These are phyloP conservation scores for Dicaeum eximium DNA, from an alignment of 2,113 vertebrate species.

Conservation along the genomic window DNA sequence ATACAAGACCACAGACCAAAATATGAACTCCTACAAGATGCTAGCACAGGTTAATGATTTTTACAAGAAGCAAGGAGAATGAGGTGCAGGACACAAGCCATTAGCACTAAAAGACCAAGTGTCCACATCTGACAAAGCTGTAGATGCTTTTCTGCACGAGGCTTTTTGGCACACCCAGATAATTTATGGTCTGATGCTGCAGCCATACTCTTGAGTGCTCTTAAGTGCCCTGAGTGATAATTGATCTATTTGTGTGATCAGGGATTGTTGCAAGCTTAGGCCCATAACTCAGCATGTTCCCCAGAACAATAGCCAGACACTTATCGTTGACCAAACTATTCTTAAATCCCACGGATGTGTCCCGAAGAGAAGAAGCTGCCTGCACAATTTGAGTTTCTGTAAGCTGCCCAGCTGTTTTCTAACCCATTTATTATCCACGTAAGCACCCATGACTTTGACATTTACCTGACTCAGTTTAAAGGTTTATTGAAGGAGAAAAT, in stretches of 20 bases:
- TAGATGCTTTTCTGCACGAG: background rate
- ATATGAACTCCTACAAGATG: background rate
- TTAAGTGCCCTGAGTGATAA: conserved; percentile 39
- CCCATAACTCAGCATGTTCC: background rate
- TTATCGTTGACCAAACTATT: background rate
- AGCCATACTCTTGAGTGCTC: conserved; percentile 14
- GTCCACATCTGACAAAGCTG: background rate
- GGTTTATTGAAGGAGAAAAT: background rate
- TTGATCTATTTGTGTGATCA: background rate
- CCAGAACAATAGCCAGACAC: background rate
- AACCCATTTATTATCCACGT: background rate
- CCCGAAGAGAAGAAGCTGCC: background rate
- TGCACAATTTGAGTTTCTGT: background rate
- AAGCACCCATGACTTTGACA: background rate
- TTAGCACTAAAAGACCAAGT: background rate
- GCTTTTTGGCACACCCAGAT: conserved; percentile 13
- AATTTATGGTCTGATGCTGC: background rate
- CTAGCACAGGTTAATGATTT: background rate
- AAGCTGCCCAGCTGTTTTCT: background rate
- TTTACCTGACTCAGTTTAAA: background rate
- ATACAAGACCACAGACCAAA: background rate
- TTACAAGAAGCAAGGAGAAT: background rate
- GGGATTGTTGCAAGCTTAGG: background rate
- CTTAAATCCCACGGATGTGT: background rate
- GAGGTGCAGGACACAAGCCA: background rate